Evolutionary conservation across 1,140 invertebrate species (phyloP).

Genomic region (Berghia stephanieae): DNA sequence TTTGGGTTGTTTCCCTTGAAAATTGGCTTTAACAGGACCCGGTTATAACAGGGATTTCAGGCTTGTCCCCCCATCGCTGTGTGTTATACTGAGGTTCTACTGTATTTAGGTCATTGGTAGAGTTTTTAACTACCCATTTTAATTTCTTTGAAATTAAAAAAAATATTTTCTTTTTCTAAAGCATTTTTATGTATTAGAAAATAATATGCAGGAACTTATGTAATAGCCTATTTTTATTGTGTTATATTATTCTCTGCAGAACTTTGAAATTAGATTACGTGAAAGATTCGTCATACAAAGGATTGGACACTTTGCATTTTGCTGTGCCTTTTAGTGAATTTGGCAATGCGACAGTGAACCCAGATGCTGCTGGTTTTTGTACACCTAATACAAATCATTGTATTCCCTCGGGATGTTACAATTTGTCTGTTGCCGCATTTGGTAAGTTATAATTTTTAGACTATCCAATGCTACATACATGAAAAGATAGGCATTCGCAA

Average conservation of each 20-base stretch:
- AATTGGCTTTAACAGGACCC: too few species aligned
- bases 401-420: conserved; percentile 22
- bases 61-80: too few species aligned
- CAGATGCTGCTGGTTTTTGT: conserved; percentile 17
- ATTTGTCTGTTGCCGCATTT: neutral
- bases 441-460: conserved; percentile 11
- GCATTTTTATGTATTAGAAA: too few species aligned
- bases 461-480: neutral
- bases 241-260: neutral
- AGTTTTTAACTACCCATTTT: too few species aligned
- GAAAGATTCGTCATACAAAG: neutral
- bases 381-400: conserved; percentile 16
- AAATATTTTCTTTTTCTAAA: neutral
- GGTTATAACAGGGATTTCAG: too few species aligned
- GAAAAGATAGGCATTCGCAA: too few species aligned
- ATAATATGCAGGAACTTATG: too few species aligned
- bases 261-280: conserved; percentile 18
- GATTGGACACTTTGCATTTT: conserved; percentile 12
- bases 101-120: too few species aligned
- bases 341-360: neutral
- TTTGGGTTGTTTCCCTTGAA: too few species aligned
- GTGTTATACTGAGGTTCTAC: too few species aligned
- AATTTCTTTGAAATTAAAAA: neutral
- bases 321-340: conserved; percentile 17
- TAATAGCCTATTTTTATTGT: too few species aligned